Evolutionary conservation across 1,140 invertebrate genomes (phyloP).

Genomic region (Drosophila repletoides): DNA sequence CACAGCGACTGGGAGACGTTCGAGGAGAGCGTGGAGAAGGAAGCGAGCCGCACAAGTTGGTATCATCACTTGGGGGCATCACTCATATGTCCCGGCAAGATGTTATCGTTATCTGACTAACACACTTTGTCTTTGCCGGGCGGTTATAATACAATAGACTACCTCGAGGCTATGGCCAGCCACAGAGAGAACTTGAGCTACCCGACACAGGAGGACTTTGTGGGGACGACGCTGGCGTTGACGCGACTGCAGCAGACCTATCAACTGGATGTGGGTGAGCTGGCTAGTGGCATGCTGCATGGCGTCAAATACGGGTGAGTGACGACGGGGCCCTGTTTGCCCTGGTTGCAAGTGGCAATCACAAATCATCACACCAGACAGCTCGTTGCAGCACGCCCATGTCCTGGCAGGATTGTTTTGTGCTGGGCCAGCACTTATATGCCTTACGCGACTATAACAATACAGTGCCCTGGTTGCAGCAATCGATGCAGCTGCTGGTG

Average conservation of each 20-base stretch:
- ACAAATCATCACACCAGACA: conserved; percentile 24
- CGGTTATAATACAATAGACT: conserved; percentile 84
- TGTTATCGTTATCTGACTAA: conserved; percentile 8
- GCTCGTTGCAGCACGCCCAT: conserved; percentile 83
- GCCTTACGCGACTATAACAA: conserved; percentile 96
- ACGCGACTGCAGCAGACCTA: conserved; percentile 98
- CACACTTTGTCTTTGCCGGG: conserved; percentile 3
- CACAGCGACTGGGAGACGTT: conserved; percentile 94
- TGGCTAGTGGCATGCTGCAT: conserved; percentile 94
- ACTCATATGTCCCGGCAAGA: background rate
- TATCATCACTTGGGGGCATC: background rate
- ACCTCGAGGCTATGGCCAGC: conserved; percentile 88
- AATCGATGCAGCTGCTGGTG: conserved; percentile 84
- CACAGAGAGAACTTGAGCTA: conserved; percentile 89
- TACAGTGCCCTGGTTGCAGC: conserved; percentile 95
- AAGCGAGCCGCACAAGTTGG: conserved; percentile 48
- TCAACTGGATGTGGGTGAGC: conserved; percentile 92
- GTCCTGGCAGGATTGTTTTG: conserved; percentile 96
- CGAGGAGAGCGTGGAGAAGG: conserved; percentile 45
- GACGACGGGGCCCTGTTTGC: background rate
- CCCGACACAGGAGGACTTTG: conserved; percentile 93
- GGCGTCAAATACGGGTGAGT: conserved; percentile 91
- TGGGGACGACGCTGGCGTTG: conserved; percentile 95
- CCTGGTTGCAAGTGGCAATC: conserved; percentile 4
- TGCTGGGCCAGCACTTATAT: conserved; percentile 96